A percentile compares a stretch with the other conserved stretches of the same genome.
phyloP scores from a whole-genome alignment of 2,888 invertebrate genomes.

The Pteria penguin region DNA sequence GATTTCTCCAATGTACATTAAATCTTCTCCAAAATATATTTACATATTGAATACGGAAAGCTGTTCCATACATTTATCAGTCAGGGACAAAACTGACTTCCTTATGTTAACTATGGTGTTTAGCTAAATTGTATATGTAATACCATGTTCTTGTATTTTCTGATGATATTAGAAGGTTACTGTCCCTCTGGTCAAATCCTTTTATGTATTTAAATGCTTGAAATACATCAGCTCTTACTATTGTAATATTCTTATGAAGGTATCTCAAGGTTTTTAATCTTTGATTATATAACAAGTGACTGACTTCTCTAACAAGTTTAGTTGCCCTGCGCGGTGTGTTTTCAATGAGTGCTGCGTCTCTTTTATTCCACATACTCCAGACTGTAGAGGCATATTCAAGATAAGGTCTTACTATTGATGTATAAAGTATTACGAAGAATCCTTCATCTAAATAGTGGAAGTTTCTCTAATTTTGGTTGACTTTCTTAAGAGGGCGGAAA shows the following conservation, averaged over 20 bases:
- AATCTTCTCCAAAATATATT: neutral
- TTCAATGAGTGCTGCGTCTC: neutral
- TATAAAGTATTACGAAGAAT: neutral
- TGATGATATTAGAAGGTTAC: neutral
- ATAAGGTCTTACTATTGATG: neutral
- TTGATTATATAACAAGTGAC: neutral
- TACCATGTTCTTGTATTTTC: neutral
- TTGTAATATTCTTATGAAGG: neutral
- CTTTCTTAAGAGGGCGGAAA: too few relatives aligned
- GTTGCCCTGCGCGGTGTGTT: conserved; percentile 1
- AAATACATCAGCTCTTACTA: neutral
- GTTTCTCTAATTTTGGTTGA: too few relatives aligned
- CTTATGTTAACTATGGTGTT: neutral
- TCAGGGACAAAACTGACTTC: neutral
- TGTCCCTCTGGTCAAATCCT: neutral
- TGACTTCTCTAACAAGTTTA: neutral
- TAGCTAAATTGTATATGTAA: neutral
- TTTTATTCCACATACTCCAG: neutral
- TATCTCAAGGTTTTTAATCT: neutral
- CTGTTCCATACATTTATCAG: neutral
- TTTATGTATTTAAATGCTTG: neutral
- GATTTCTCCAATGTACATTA: neutral
- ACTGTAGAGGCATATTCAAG: neutral
- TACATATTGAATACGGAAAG: neutral
- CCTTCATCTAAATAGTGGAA: neutral